Base-by-base conservation (phyloP, 2,797 vertebrate genomes). In the Lindbergichthys nudifrons region DNA sequence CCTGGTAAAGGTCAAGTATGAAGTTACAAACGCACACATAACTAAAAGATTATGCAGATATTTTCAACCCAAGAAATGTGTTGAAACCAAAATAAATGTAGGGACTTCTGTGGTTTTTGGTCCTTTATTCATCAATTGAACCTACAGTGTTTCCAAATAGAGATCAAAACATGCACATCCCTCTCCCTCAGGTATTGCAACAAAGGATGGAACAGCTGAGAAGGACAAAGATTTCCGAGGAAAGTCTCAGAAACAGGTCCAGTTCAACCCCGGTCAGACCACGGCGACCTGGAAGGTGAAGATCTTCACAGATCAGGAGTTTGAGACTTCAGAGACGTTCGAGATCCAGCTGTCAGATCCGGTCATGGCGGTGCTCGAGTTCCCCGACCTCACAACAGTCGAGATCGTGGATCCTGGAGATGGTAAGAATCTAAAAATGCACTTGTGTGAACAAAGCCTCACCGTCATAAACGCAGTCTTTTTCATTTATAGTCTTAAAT, bases 351-450 rank as follows among this genome's bases (percentile, higher is more conserved):
- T 97, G 47, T 96, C 93, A 2, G 95, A 97, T 68, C 96, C 96
- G 0, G 92, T 96, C 70, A 96, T 96, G 96, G 95, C 95, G 8
- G 94, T 94, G 39, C 88, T 98, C 75, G 96, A 97, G 90, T 94
- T 92, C 80, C 96, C 96, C 0, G 91, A 95, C 63, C 63, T 53
- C 0, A 93, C 96, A 60, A 94, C 83, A 0, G 93, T 96, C 69
- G 96, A 96, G 91, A 97, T 97, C 18, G 91, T 97, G 63, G 96
- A 97, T 90, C 95, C 97, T 46, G 95, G 92, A 70, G 97, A 97
- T 84, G 95, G 96, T 97, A 90, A 4, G 79, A 84, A 32, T 74
- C 30, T 48, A n/a, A 23, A 15, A 41, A 63, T 26, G 0, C 26
- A 26, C 59, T 18, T 0, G 42, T 62, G 61, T 52, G 2, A 68